Evolutionary conservation across 2,797 vertebrate species (phyloP).

Genomic region (Okamejei kenojei): DNA sequence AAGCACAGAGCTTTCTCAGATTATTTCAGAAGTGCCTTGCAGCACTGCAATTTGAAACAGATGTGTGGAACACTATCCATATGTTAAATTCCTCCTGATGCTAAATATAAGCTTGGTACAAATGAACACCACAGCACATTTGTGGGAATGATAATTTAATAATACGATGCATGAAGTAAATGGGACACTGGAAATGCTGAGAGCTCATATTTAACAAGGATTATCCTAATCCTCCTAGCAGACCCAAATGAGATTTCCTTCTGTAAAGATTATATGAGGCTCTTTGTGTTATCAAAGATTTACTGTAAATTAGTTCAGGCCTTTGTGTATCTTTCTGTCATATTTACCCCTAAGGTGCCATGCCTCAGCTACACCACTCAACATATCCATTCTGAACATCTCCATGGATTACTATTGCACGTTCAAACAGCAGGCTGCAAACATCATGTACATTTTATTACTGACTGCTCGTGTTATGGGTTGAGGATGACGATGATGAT

Average conservation of each 20-base stretch:
- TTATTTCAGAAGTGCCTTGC: background rate
- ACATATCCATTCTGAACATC: background rate
- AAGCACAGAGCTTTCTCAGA: background rate
- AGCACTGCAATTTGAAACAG: background rate
- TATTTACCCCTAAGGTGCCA: background rate
- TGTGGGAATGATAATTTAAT: background rate
- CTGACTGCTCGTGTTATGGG: background rate
- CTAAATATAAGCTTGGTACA: background rate
- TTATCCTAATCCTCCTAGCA: background rate
- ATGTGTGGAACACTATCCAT: background rate
- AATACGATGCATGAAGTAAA: background rate
- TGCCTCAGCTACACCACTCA: background rate
- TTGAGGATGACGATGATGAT: no score
- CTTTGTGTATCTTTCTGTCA: background rate
- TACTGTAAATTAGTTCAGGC: background rate
- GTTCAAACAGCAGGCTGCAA: background rate
- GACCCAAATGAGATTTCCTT: background rate
- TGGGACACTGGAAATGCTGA: background rate
- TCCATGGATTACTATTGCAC: background rate
- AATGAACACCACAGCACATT: constrained; percentile 10
- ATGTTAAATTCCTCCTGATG: background rate
- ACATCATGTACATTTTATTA: background rate
- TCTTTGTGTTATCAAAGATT: background rate
- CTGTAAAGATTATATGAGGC: background rate
- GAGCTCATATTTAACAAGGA: background rate